A percentile compares a stretch with the other conserved stretches of the same genome.
Conservation (phyloP, 2,113 vertebrate species). For the Odobenus rosmarus region DNA sequence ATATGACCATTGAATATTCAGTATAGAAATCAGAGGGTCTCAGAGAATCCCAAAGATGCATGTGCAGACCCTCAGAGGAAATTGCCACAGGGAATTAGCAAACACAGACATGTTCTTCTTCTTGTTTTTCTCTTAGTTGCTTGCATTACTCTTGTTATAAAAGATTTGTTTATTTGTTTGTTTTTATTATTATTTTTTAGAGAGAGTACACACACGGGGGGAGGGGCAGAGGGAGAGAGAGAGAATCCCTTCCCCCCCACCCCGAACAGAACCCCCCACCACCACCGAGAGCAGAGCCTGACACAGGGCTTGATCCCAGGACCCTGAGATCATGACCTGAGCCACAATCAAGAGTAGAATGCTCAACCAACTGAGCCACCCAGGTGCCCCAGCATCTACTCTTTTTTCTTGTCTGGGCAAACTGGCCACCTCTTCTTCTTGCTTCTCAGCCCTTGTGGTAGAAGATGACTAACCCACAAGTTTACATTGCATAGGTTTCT, state of each 20-base stretch:
- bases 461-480: not conserved
- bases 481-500: not conserved
- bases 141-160: not conserved
- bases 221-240: not conserved
- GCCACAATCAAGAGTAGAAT: not conserved
- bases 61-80: not conserved
- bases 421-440: not conserved
- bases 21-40: not conserved
- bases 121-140: not conserved
- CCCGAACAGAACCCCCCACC: not conserved
- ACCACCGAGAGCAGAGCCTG: not conserved
- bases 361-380: not conserved
- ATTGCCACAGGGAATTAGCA: not conserved
- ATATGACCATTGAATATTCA: not conserved
- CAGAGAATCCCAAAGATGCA: not conserved
- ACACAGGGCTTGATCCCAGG: not conserved
- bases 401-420: not conserved
- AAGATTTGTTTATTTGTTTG: not conserved
- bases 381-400: not conserved
- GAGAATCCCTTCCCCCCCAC: not conserved
- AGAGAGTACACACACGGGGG: not conserved
- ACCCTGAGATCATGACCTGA: not conserved
- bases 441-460: not conserved
- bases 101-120: not conserved
- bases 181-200: not conserved